Conservation (phyloP, 1,140 invertebrate species). For the Meloidogyne chitwoodi region DNA sequence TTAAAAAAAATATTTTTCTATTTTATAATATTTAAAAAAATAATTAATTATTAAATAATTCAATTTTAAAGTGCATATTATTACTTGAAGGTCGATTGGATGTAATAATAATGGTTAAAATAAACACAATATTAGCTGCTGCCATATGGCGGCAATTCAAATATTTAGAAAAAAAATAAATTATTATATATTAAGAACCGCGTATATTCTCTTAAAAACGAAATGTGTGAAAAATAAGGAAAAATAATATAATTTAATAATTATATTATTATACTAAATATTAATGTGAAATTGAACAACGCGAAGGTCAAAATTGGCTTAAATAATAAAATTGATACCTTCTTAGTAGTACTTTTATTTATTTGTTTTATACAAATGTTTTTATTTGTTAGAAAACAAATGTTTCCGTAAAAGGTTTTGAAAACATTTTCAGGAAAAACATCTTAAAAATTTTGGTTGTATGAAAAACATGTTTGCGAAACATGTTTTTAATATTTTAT, state of each 20-base stretch:
- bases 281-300: neutral
- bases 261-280: neutral
- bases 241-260: neutral
- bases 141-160: neutral
- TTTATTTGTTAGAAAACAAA: neutral
- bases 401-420: too few species aligned
- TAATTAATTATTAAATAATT: neutral
- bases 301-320: neutral
- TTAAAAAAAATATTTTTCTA: neutral
- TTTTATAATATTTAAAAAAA: too few species aligned
- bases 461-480: too few species aligned
- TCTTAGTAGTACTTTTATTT: neutral
- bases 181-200: neutral
- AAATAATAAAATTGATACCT: neutral
- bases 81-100: neutral
- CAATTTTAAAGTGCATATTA: neutral
- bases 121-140: neutral
- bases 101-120: neutral
- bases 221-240: neutral
- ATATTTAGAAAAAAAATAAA: neutral
- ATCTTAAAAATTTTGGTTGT: too few species aligned
- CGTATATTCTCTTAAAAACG: neutral
- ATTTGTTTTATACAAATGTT: neutral
- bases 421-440: too few species aligned
- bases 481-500: too few species aligned